Percentiles rank a stretch among this genome's conserved stretches.
Conservation (phyloP, 2,888 invertebrate genomes). For the Sphinx pinastri region DNA sequence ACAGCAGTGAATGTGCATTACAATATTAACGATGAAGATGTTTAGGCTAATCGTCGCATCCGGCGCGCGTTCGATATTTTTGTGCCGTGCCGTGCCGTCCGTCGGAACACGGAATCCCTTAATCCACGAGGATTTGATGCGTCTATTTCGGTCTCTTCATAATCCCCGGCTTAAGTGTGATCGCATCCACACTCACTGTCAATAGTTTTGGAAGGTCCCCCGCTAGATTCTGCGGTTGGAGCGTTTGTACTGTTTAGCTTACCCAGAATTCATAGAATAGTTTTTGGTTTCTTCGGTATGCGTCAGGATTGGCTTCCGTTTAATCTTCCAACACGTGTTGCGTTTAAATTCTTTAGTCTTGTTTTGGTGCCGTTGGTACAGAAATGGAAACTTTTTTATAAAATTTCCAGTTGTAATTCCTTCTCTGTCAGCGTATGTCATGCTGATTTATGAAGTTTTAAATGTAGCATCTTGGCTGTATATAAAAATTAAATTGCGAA, state of each 20-base stretch:
- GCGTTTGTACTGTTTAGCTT: constrained; percentile 71
- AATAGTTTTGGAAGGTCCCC: constrained; percentile 81
- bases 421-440: constrained; percentile 28
- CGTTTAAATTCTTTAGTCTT: constrained; percentile 50
- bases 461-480: constrained; percentile 35
- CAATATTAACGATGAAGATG: constrained; percentile 76
- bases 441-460: constrained; percentile 43
- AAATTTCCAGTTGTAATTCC: constrained; percentile 25
- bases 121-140: constrained; percentile 81
- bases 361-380: constrained; percentile 32
- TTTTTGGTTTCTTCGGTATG: constrained; percentile 77
- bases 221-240: constrained; percentile 79
- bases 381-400: constrained; percentile 7
- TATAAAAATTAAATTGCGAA: constrained; percentile 36
- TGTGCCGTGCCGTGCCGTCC: constrained; percentile 75
- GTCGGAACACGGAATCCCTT: constrained; percentile 82
- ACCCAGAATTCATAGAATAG: constrained; percentile 71
- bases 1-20: constrained; percentile 62
- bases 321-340: constrained; percentile 67
- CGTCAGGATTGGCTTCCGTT: constrained; percentile 44
- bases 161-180: constrained; percentile 82
- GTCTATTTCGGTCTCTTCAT: constrained; percentile 84
- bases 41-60: constrained; percentile 82
- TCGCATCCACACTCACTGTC: constrained; percentile 84
- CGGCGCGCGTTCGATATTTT: constrained; percentile 81